A percentile compares a stretch with the other conserved stretches of the same genome.
Conservation (phyloP, 1,140 invertebrate genomes). For the Drosophila tsacasi region DNA sequence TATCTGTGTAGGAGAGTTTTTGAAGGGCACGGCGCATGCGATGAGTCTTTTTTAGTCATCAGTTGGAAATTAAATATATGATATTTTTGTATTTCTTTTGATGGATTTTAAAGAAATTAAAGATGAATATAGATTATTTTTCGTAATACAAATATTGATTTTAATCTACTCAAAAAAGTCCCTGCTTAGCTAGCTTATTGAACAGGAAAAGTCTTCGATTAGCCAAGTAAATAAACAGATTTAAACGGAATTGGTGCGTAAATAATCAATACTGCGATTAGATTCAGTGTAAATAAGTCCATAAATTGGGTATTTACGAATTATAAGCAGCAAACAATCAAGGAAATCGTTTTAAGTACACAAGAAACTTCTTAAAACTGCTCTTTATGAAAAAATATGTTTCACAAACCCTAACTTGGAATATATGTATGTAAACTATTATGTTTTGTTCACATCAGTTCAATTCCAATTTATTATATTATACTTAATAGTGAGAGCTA, state of each 20-base stretch:
- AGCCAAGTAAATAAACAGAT: not conserved
- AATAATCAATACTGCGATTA: slow-evolving; percentile 9
- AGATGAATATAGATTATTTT: not conserved
- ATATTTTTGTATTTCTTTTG: not conserved
- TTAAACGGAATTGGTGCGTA: slow-evolving; percentile 1
- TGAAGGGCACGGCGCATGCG: not conserved
- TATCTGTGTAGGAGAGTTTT: not conserved
- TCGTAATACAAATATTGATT: not conserved
- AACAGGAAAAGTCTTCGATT: slow-evolving; percentile 6
- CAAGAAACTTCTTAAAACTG: not conserved
- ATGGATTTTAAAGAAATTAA: no score
- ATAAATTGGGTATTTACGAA: not conserved
- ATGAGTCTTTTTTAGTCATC: not conserved
- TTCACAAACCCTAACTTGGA: not conserved
- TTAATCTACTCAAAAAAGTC: not conserved
- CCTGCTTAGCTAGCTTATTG: not conserved
- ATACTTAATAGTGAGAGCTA: not conserved
- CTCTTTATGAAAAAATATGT: not conserved
- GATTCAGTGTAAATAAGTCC: not conserved
- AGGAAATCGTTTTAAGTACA: not conserved
- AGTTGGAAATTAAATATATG: not conserved
- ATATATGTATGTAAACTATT: no score
- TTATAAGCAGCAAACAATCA: not conserved
- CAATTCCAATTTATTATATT: not conserved
- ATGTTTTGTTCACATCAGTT: not conserved